Evolutionary conservation across 2,888 invertebrate species (phyloP), one percentile per base, ranked within the genome.

Genomic region (Tipula helvola): DNA sequence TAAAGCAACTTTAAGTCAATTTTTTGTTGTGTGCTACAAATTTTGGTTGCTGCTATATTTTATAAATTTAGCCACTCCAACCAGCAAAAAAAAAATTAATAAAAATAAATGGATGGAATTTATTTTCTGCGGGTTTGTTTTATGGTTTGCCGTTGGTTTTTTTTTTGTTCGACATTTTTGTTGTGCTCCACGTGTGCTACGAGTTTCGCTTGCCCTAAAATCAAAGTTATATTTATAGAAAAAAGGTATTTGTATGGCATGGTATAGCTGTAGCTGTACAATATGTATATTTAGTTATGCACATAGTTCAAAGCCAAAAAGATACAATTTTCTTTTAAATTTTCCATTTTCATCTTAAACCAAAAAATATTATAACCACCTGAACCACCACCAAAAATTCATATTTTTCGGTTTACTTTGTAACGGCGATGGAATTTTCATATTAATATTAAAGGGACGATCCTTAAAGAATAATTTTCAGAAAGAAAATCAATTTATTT

Each of bases 91-190:
- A 4, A 16, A 52, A n/a, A 57, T 57, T 57, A 57, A 57, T 57
- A 71, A 71, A 71, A 71, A 71, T 71, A 71, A 71, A 71, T 71
- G 71, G 28, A 71, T 28, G 71, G 71, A 71, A 71, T 71, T 71
- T 71, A 71, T 71, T 71, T 71, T 71, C 71, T 71, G 71, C 71
- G 71, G 71, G 71, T 71, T 71, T 71, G 71, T 71, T 71, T 71
- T 28, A 71, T 71, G 71, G 71, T 71, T 71, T 12, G 28, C 28
- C 71, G 7, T 57, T 28, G 2, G 3, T 39, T 71, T 39, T 39
- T 39, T 7, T 39, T 39, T 7, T 12, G 28, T 28, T 28, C 71
- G 28, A 28, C 71, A 1, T 71, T 71, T 28, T 71, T 71, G 18
- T 71, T 71, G 71, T 71, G 71, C 71, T 71, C 10, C 28, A 28